Evolutionary conservation across 2,888 invertebrate species (phyloP), one percentile per base, ranked within the genome.

Genomic region (Sinotaia quadrata): DNA sequence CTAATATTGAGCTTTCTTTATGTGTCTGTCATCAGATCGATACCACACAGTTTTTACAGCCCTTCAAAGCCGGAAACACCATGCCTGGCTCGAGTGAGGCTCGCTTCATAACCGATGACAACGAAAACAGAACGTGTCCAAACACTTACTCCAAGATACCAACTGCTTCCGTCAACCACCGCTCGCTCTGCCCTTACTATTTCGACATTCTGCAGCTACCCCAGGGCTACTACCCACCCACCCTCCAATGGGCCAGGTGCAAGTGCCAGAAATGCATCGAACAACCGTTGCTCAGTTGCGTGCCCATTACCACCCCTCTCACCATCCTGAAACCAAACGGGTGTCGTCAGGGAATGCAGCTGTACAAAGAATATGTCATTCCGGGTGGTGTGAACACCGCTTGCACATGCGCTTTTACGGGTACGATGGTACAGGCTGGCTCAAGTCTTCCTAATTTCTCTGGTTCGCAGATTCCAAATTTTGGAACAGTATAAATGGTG

Each of bases 111-210:
- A 5, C 29, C 27, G 31, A 34, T n/a, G 47, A 44, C 33, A 36
- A 33, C 52, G 62, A 33, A 21, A 51, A 21, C 62, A 49, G 21
- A 21, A 62, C 62, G 4, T 62, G 62, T 33, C 62, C 62, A 12
- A n/a, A 29, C 34, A 12, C 12, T 27, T 18, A 51, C 36, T 15
- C 34, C 24, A 33, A 18, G 27, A 27, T 36, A 8, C 12, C 49
- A 21, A 8, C 34, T 5, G 62, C 62, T 12, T 31, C 63, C 34
- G 21, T 63, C 27, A 29, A 33, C 15, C 27, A 54, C 18, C 52
- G 63, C 37, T 31, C 51, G 37, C 63, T 63, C 29, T 63, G 63
- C 21, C 63, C 63, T 15, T 52, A 37, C 63, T 63, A 52, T 37
- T 37, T 37, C 37, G 34, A 63, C 37, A 7, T 33, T 7, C 36